phyloP scores from a whole-genome alignment of 2,113 vertebrate species.

The Oreochromis aureus region DNA sequence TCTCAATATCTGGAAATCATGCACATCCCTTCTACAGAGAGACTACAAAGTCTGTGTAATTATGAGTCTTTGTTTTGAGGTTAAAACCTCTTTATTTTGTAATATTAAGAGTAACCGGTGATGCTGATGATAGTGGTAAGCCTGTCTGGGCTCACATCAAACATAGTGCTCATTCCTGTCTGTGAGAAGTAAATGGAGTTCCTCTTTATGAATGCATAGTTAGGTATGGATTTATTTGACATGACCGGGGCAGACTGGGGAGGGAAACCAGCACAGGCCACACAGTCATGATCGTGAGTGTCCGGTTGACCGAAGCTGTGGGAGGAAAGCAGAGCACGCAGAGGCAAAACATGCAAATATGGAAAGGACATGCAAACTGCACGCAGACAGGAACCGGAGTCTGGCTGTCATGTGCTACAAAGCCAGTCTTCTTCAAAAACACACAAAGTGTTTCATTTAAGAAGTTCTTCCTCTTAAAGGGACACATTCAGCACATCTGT shows the following conservation, averaged over 20 bases:
- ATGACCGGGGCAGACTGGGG: background rate
- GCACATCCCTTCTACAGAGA: background rate
- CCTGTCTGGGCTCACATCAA: background rate
- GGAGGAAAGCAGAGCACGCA: background rate
- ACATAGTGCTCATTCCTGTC: background rate
- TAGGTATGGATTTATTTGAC: background rate
- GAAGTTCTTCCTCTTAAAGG: background rate
- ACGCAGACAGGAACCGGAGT: background rate
- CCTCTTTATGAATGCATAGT: background rate
- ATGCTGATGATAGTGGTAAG: too few relatives aligned
- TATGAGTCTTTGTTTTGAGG: background rate
- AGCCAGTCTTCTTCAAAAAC: background rate
- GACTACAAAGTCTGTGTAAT: background rate
- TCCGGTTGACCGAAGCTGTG: background rate
- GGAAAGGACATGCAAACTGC: conserved; percentile 45
- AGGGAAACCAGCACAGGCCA: background rate
- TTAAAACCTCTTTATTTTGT: background rate
- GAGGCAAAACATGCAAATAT: conserved; percentile 43
- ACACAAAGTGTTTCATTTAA: background rate
- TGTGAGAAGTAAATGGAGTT: background rate
- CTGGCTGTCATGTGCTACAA: background rate
- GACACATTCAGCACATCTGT: background rate
- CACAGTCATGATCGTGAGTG: background rate
- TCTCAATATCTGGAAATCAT: background rate
- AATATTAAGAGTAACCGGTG: background rate